phyloP scores from a whole-genome alignment of 2,888 invertebrate species.

The Altica lythri region DNA sequence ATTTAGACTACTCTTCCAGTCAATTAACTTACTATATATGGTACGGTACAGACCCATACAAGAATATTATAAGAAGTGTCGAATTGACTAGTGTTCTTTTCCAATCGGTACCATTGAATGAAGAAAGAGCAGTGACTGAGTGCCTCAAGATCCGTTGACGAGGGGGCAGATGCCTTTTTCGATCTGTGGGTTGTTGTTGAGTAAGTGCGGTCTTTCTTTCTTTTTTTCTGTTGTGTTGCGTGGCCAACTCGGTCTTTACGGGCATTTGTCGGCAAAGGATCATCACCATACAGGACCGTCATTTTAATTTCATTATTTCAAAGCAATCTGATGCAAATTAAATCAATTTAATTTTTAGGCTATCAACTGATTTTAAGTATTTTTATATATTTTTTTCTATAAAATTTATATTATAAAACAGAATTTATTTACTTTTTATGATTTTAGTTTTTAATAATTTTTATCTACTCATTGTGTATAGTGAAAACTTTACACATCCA shows the following conservation, averaged over 20 bases:
- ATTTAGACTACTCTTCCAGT: too few relatives aligned
- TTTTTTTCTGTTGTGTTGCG: conserved; percentile 2
- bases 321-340: too few relatives aligned
- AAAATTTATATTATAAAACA: too few relatives aligned
- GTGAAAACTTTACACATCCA: too few relatives aligned
- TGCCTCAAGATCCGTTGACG: conserved; percentile 10
- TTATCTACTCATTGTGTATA: too few relatives aligned
- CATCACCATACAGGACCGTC: conserved; percentile 17
- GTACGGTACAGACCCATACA: too few relatives aligned
- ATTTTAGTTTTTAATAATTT: too few relatives aligned
- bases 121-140: conserved; percentile 6
- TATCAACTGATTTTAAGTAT: background rate
- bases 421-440: too few relatives aligned
- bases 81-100: conserved; percentile 1
- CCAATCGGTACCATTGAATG: conserved; percentile 11
- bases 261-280: conserved; percentile 49
- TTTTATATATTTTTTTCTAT: too few relatives aligned
- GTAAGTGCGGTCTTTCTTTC: conserved; percentile 38
- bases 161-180: conserved; percentile 30
- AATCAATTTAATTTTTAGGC: background rate
- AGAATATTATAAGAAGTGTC: background rate
- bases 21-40: too few relatives aligned
- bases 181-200: conserved; percentile 33
- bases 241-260: conserved; percentile 45
- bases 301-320: too few relatives aligned